phyloP scores from a whole-genome alignment of 1,140 invertebrate species.

The fruit fly (Drosophila melanogaster) region DNA sequence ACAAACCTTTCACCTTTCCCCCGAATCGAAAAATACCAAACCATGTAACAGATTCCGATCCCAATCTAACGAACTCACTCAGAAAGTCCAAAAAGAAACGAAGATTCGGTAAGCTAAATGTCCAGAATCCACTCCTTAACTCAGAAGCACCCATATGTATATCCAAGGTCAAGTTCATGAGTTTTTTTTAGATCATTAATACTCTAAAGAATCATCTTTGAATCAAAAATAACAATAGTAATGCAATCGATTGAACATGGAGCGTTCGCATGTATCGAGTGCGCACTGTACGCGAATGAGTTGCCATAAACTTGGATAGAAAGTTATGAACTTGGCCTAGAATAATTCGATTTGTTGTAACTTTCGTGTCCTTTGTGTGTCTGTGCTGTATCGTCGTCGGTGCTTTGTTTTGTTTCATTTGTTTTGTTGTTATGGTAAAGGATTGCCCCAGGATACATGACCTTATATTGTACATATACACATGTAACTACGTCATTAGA shows the following conservation, averaged over 20 bases:
- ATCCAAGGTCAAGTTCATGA: conserved; percentile 46
- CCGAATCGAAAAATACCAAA: conserved; percentile 27
- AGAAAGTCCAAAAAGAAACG: conserved; percentile 84
- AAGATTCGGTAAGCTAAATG: conserved; percentile 80
- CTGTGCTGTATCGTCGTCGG: conserved; percentile 37
- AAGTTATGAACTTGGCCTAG: conserved; percentile 35
- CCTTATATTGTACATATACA: conserved; percentile 14
- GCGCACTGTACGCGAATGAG: conserved; percentile 8
- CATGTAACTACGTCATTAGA: neutral
- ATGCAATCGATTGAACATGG: neutral
- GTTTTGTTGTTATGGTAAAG: conserved; percentile 54
- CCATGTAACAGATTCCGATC: conserved; percentile 78
- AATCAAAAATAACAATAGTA: neutral
- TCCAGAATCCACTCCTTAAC: conserved; percentile 26
- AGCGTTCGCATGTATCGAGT: neutral
- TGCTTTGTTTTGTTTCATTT: conserved; percentile 36
- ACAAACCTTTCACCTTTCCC: conserved; percentile 28
- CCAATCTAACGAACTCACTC: conserved; percentile 83
- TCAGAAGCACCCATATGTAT: conserved; percentile 16
- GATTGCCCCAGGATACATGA: conserved; percentile 30
- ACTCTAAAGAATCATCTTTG: no score
- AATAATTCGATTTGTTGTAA: conserved; percentile 48
- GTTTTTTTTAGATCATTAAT: no score
- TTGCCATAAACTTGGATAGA: conserved; percentile 22
- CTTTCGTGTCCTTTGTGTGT: conserved; percentile 50